phyloP scores from a whole-genome alignment of 2,888 invertebrate genomes.

The Eustalomyia histrio region DNA sequence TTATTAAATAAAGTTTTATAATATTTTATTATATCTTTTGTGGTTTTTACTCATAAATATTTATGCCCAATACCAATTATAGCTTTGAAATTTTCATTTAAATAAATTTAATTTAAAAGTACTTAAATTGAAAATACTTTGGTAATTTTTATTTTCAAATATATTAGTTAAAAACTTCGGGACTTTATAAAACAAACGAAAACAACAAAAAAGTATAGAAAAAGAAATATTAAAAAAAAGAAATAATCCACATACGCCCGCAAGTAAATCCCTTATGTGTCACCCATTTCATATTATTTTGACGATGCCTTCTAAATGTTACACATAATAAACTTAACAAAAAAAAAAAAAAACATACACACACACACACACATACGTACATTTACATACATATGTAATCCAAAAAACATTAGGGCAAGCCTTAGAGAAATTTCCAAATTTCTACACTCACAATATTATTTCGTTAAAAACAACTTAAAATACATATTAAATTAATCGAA shows the following conservation, averaged over 20 bases:
- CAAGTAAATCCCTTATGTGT: conserved; percentile 53
- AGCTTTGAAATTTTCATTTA: not conserved
- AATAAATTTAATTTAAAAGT: not conserved
- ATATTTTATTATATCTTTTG: no score
- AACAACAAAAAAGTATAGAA: conserved; percentile 2
- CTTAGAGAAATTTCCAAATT: no score
- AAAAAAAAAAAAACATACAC: no score
- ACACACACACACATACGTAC: conserved; percentile 17
- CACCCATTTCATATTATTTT: conserved; percentile 59
- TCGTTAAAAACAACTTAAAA: no score
- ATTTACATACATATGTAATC: not conserved
- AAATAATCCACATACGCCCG: conserved; percentile 38
- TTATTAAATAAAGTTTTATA: no score
- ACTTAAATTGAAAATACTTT: not conserved
- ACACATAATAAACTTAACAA: conserved; percentile 58
- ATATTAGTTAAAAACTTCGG: not conserved
- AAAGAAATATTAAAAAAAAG: not conserved
- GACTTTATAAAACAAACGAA: not conserved
- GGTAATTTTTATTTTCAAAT: not conserved
- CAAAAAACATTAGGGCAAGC: no score
- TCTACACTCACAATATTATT: no score
- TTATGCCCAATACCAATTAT: not conserved
- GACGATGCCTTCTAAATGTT: conserved; percentile 48
- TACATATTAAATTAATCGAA: no score
- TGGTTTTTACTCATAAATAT: no score